These are phyloP conservation scores for Drosophila multiciliata DNA, from an alignment of 2,888 invertebrate species.

Conservation along the genomic window DNA sequence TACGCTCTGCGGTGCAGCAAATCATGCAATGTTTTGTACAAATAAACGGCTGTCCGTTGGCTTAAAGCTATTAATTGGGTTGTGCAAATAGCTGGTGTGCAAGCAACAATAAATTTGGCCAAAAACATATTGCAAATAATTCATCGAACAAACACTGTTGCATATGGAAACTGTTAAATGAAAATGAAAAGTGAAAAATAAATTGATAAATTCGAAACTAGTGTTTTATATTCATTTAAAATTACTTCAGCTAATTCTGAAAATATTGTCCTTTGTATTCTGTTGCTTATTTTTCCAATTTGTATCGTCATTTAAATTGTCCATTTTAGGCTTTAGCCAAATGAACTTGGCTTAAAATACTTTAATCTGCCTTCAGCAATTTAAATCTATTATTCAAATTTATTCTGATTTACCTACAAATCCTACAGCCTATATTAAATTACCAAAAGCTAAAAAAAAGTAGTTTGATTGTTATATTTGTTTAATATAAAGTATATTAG, in stretches of 20 bases:
- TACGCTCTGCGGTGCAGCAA: constrained; percentile 31
- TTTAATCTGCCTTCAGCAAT: constrained; percentile 17
- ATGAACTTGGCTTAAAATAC: not conserved
- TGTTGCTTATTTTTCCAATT: not conserved
- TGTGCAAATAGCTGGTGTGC: constrained; percentile 46
- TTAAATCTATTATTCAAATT: constrained; percentile 30
- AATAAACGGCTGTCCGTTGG: constrained; percentile 60
- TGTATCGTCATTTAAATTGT: not conserved
- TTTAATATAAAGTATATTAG: not conserved
- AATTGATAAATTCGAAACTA: not conserved
- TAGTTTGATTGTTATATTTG: too few species aligned
- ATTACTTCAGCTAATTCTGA: not conserved
- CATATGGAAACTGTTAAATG: not conserved
- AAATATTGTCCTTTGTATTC: too few species aligned
- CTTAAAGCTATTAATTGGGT: constrained; percentile 60
- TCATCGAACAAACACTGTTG: constrained; percentile 16
- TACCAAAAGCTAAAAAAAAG: not conserved
- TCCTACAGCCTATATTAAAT: not conserved
- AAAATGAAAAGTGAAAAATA: constrained; percentile 5
- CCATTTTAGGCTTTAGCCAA: not conserved
- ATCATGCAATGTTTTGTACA: constrained; percentile 34
- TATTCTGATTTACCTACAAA: not conserved
- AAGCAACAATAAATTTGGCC: constrained; percentile 17
- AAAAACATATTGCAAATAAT: constrained; percentile 29
- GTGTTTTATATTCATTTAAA: not conserved